Conservation (phyloP, 2,797 vertebrate species). For the Scolopax rusticola region DNA sequence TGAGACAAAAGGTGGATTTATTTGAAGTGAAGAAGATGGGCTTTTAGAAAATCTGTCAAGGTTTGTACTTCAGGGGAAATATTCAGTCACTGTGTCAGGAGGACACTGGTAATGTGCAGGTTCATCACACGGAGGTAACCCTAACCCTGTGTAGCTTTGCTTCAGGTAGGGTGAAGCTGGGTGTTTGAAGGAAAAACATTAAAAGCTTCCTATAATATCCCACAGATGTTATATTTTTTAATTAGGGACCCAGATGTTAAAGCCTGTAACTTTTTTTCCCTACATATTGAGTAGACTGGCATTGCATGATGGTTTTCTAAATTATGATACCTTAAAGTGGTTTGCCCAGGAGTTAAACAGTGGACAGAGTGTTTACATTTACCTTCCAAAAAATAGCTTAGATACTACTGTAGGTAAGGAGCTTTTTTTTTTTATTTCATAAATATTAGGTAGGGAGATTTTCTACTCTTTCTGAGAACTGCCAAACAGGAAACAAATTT, state of each 20-base stretch:
- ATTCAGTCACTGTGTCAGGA: not conserved
- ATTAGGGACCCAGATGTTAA: not conserved
- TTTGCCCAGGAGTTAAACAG: not conserved
- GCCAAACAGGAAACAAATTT: slow-evolving; percentile 20
- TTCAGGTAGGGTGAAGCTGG: not conserved
- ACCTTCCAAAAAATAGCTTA: not conserved
- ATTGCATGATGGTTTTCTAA: not conserved
- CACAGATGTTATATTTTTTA: not conserved
- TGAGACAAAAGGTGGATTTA: not conserved
- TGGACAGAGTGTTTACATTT: not conserved
- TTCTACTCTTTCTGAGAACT: slow-evolving; percentile 10
- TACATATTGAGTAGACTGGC: not conserved
- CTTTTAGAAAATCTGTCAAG: not conserved
- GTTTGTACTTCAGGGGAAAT: not conserved
- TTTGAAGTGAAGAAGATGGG: not conserved
- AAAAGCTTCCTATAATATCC: not conserved
- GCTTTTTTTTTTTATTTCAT: not conserved
- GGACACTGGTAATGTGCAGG: not conserved
- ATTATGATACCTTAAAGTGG: not conserved
- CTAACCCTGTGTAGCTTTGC: not conserved
- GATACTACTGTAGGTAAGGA: not conserved
- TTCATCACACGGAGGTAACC: not conserved
- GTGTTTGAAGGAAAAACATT: not conserved
- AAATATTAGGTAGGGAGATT: not conserved
- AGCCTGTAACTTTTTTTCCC: not conserved